These are phyloP conservation scores for Geodia barretti DNA, from an alignment of 37 sponge, comb jelly and placozoan species.

Conservation along the genomic window DNA sequence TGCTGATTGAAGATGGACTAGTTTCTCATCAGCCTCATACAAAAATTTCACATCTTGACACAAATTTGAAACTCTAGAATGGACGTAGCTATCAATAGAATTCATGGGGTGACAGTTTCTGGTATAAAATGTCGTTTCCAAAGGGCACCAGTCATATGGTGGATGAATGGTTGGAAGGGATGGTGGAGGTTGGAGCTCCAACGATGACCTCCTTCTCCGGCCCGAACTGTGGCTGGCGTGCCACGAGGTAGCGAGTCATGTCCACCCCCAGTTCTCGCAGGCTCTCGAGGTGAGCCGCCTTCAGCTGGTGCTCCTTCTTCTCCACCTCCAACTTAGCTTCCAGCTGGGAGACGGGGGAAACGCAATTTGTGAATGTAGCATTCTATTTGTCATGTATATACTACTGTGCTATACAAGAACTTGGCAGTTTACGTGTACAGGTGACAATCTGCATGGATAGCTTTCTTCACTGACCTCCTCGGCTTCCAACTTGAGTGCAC, in stretches of 20 bases:
- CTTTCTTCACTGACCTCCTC: constrained; percentile 22
- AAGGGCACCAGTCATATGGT: not conserved
- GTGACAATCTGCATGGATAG: not conserved
- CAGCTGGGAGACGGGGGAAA: constrained; percentile 16
- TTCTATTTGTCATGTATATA: not conserved
- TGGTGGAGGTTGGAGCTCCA: constrained; percentile 5
- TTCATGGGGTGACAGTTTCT: too few species aligned
- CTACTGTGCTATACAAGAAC: not conserved
- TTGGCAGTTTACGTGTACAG: not conserved
- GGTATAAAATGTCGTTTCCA: too few species aligned
- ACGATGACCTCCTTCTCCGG: constrained; percentile 60
- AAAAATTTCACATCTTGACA: too few species aligned
- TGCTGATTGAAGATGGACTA: too few species aligned
- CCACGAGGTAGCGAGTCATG: constrained; percentile 63
- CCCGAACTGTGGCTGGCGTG: constrained; percentile 45
- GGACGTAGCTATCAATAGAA: too few species aligned
- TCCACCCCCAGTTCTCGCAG: constrained; percentile 71
- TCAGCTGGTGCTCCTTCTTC: constrained; percentile 47
- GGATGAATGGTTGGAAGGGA: not conserved
- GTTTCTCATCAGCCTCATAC: too few species aligned
- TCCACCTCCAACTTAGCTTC: constrained; percentile 45
- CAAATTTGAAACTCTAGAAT: too few species aligned
- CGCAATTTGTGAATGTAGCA: not conserved
- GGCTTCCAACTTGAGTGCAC: constrained; percentile 41
- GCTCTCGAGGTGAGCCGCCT: constrained; percentile 20